phyloP scores from a whole-genome alignment of 2,888 invertebrate genomes.

The Pseudococcus longispinus region DNA sequence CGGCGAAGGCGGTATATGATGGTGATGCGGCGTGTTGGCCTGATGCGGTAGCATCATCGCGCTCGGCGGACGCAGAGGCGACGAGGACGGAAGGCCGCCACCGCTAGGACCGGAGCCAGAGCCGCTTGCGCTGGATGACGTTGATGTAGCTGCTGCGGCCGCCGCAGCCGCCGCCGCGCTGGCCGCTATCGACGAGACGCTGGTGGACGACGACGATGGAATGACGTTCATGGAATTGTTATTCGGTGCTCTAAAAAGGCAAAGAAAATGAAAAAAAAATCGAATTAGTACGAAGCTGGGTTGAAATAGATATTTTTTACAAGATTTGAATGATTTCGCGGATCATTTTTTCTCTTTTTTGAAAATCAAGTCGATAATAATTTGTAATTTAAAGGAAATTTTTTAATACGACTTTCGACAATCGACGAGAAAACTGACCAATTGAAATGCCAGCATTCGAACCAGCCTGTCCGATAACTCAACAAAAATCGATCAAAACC shows the following conservation, averaged over 20 bases:
- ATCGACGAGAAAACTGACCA: too few relatives aligned
- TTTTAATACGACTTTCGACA: too few relatives aligned
- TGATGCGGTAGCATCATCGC: constrained; percentile 56
- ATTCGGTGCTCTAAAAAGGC: constrained; percentile 4
- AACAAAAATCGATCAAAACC: too few relatives aligned
- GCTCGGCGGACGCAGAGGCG: constrained; percentile 40
- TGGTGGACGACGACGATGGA: neutral
- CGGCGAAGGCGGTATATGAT: constrained; percentile 52
- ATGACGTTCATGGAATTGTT: constrained; percentile 43
- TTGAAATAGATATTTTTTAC: too few relatives aligned
- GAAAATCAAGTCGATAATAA: too few relatives aligned
- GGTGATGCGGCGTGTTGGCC: constrained; percentile 32
- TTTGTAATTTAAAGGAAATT: too few relatives aligned
- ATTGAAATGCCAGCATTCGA: too few relatives aligned
- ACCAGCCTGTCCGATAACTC: too few relatives aligned
- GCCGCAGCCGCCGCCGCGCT: neutral
- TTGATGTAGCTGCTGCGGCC: neutral
- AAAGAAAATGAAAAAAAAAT: neutral
- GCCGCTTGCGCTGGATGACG: neutral
- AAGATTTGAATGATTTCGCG: too few relatives aligned
- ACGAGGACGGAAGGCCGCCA: neutral
- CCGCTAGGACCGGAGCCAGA: neutral
- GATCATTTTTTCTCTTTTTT: too few relatives aligned
- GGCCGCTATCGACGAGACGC: neutral
- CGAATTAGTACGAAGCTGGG: neutral